Evolutionary conservation across 2,797 vertebrate species (phyloP), one percentile per base, ranked within the genome.

Genomic region (Iguana delicatissima): DNA sequence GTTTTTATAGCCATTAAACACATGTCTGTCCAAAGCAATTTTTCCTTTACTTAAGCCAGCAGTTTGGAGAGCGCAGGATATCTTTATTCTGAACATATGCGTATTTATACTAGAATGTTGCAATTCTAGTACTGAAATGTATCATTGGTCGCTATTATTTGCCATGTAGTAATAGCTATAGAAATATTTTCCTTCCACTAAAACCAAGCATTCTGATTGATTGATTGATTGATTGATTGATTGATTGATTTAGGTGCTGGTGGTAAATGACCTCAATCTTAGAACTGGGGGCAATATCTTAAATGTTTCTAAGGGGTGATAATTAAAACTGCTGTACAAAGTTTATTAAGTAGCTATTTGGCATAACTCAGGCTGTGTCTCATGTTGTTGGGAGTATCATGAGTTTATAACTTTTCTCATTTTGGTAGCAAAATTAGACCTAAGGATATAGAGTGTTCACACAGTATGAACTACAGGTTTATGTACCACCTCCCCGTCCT

Each of bases 331-430:
- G 35, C 26, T 84, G 0, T 86, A 76, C 80, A 81, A 89, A 87
- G 74, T 10, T 1, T 83, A 69, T 79, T 55, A 93, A 79, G 26
- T 13, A 73, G 0, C 13, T 81, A 0, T 73, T 69, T 57, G 18
- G 84, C 93, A 12, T 81, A 0, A 13, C 38, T 90, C 72, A 69
- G 67, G 1, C 16, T 92, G 64, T 18, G 0, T 1, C 69, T 29
- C 24, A 3, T 87, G 52, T 84, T 87, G 10, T 85, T 88, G 35
- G 69, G 74, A 24, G 0, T n/a, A 74, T 3, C 8, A 85, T 52
- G 42, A 32, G 5, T 82, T 92, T 89, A 4, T 79, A 79, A 6
- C 86, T 86, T 91, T 90, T 89, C 20, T 1, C 84, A 88, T 73
- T 38, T 22, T 64, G 55, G 24, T 89, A 50, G 26, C 89, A 87